These are phyloP conservation scores for Lytechinus pictus DNA, from an alignment of 35 echinoderm and acorn worm genomes.

Conservation along the genomic window DNA sequence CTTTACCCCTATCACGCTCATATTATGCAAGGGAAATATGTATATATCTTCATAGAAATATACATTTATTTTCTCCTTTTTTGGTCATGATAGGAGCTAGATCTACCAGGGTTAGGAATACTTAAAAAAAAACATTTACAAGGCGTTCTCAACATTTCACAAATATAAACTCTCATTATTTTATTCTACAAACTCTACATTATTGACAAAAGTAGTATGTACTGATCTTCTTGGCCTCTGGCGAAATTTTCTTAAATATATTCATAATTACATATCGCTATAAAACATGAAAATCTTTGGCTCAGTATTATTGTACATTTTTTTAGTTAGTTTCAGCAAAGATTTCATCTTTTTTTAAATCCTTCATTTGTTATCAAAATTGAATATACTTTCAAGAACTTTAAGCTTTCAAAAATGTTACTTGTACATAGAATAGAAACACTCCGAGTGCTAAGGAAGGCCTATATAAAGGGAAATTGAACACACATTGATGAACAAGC, in stretches of 20 bases:
- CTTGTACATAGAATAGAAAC: not conserved
- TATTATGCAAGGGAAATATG: conserved; percentile 19
- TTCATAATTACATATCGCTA: conserved; percentile 36
- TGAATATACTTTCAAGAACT: not conserved
- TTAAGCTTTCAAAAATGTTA: not conserved
- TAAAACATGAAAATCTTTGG: conserved; percentile 54
- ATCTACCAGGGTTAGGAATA: not conserved
- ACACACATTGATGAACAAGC: not conserved
- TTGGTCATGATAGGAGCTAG: conserved; percentile 21
- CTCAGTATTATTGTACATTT: conserved; percentile 37
- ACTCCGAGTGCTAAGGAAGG: not conserved
- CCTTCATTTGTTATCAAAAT: not conserved
- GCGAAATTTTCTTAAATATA: conserved; percentile 40
- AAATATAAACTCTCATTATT: conserved; percentile 21
- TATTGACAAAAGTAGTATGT: conserved; percentile 27
- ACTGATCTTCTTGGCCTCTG: not conserved
- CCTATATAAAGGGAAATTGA: not conserved
- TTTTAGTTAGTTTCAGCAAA: conserved; percentile 38
- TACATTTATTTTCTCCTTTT: conserved; percentile 43
- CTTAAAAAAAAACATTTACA: conserved; percentile 11
- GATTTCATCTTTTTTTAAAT: not conserved
- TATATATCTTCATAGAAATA: conserved; percentile 40
- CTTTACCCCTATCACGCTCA: conserved; percentile 19
- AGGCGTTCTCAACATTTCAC: conserved; percentile 22
- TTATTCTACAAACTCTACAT: conserved; percentile 44